Percentiles rank a stretch among this genome's conserved stretches.
Conservation (phyloP, 1,140 invertebrate genomes). For the Onthophagus taurus region DNA sequence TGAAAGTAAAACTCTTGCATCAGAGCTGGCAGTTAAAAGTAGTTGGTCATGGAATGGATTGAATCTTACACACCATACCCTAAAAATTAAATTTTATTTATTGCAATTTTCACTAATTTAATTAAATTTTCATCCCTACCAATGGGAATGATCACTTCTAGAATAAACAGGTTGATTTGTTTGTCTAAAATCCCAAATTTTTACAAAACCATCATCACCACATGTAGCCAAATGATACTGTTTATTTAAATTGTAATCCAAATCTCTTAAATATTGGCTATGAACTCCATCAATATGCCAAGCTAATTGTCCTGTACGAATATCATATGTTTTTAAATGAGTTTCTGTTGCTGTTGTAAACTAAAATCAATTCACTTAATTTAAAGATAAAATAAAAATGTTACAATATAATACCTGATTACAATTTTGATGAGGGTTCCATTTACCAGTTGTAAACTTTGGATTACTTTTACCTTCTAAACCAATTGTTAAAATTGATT, state of each 20-base stretch:
- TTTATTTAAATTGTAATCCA: constrained; percentile 96
- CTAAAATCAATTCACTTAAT: constrained; percentile 13
- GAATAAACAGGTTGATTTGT: constrained; percentile 66
- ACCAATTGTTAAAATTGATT: constrained; percentile 36
- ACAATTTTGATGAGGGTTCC: constrained; percentile 88
- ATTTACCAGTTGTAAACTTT: constrained; percentile 75
- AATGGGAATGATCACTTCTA: constrained; percentile 88
- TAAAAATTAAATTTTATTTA: constrained; percentile 32
- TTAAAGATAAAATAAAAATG: neutral
- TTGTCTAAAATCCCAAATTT: constrained; percentile 93
- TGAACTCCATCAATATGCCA: constrained; percentile 85
- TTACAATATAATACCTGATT: constrained; percentile 51
- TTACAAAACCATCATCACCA: constrained; percentile 88
- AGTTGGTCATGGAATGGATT: constrained; percentile 97
- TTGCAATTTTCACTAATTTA: neutral
- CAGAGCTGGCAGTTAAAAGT: constrained; percentile 88
- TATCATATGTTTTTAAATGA: constrained; percentile 79
- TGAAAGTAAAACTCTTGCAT: constrained; percentile 81
- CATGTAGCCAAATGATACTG: constrained; percentile 90
- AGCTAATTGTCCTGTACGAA: constrained; percentile 56
- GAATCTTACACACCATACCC: constrained; percentile 87
- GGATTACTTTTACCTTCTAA: constrained; percentile 58
- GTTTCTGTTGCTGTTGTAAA: constrained; percentile 50
- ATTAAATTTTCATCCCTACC: constrained; percentile 44
- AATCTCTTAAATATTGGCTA: constrained; percentile 75